Evolutionary conservation across 2,888 invertebrate species (phyloP), one percentile per base, ranked within the genome.

Genomic region (Ferdinandea cuprea): DNA sequence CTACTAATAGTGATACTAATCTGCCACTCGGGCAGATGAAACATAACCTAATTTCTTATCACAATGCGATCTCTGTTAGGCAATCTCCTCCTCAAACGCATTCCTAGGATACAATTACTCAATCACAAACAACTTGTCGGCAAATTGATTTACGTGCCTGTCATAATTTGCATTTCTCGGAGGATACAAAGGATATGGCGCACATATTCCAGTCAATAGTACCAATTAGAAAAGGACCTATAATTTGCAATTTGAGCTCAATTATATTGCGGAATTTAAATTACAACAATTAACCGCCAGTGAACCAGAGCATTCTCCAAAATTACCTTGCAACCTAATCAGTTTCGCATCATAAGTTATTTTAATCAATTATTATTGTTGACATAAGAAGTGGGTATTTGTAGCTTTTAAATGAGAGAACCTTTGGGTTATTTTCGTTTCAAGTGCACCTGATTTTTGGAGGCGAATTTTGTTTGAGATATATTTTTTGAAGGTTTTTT

Each of bases 231-330:
- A 19, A 52, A 19, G 13, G n/a, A 42, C 42, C n/a, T 11, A 13
- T 30, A 13, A 65, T 42, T 65, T 19, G n/a, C 30, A 19, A 28
- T 40, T 40, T 28, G 28, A 13, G 19, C 52, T 52, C 25, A 30
- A 52, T 52, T 30, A 66, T 42, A 42, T 30, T 30, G 42, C 30
- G 13, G 35, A 54, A 52, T 30, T 52, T 52, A 9, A 15, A 37
- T 48, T 40, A n/a, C 28, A 17, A 17, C n/a, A 50, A 25, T 25
- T 25, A 25, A n/a, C n/a, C n/a, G n/a, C 3, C 48, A 63, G n/a
- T 63, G 25, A 17, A 37, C 35, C 37, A 17, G 15, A 28, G 30
- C 28, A 28, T n/a, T 59, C 28, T 7, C 42, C 5, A n/a, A 32
- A 48, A 35, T 48, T 28, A 19, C 7, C 28, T 5, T 37, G 17